A percentile compares a stretch with the other conserved stretches of the same genome.
These are phyloP conservation scores for Tetranychus piercei DNA, from an alignment of 2,888 invertebrate genomes.

Conservation along the genomic window DNA sequence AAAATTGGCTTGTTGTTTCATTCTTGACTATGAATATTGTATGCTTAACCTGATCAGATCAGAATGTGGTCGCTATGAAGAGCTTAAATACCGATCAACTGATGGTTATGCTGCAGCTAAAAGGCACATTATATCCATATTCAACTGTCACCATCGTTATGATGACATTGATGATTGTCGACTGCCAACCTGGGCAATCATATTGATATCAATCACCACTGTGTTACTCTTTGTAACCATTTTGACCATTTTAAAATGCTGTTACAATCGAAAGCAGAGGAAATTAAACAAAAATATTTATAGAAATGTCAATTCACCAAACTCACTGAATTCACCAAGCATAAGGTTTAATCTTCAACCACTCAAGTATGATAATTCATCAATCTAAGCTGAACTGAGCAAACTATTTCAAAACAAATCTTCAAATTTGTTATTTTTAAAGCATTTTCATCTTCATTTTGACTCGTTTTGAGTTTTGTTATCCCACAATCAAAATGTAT, in stretches of 20 bases:
- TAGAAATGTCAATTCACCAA: too few relatives aligned
- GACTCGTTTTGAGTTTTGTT: too few relatives aligned
- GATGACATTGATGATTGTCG: slow-evolving; percentile 9
- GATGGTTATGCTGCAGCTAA: not conserved
- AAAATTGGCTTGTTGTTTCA: not conserved
- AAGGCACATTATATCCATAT: not conserved
- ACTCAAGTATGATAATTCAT: too few relatives aligned
- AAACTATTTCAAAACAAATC: too few relatives aligned
- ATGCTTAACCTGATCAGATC: not conserved
- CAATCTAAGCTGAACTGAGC: too few relatives aligned
- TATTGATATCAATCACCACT: not conserved
- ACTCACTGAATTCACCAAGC: too few relatives aligned
- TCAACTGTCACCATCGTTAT: not conserved
- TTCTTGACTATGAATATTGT: slow-evolving; percentile 4
- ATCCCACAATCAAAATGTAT: too few relatives aligned
- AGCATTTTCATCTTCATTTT: too few relatives aligned
- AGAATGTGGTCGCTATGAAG: not conserved
- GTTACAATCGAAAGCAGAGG: not conserved
- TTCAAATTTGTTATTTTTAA: too few relatives aligned
- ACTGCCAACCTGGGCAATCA: slow-evolving; percentile 1
- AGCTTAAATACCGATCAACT: not conserved
- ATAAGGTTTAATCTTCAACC: too few relatives aligned
- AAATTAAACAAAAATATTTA: not conserved
- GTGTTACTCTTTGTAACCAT: not conserved
- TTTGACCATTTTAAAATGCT: not conserved